Base-by-base conservation (phyloP, 2,797 vertebrate species). In the Hypotaenidia okinawae region DNA sequence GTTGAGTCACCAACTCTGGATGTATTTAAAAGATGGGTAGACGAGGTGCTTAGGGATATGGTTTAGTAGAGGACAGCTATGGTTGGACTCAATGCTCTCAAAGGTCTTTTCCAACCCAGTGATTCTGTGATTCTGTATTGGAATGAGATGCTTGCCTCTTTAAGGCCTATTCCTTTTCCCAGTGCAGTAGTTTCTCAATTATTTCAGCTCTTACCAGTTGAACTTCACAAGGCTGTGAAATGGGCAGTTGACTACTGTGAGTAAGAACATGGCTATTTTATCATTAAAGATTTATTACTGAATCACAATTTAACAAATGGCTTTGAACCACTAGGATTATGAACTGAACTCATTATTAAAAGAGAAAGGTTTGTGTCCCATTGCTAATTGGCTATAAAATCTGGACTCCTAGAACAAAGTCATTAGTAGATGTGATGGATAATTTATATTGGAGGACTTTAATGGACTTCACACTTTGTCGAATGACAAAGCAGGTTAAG, bases 361-460 rank as follows among this genome's bases (percentile, higher is more conserved):
- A 85, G 59, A 51, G 52, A 80, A 78, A 83, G 55, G 54, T 80
- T 94, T 91, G 85, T 69, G 28, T 69, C 39, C 59, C 54, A 41
- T 59, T 67, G 81, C 39, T 89, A 94, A 83, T 64, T 93, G 37
- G 41, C 58, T 74, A 62, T 86, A 94, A 96, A 92, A 85, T 25
- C 35, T 79, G 66, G 54, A 66, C 16, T 82, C 41, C 52, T 43
- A 81, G 67, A 87, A 90, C 35, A 89, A 90, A 91, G 37, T 80
- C 55, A 87, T 89, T 97, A 94, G 76, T 30, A 73, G 47, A 79
- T 52, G 61, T 70, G 52, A 79, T 33, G 27, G 73, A 73, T 51
- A 89, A 88, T 74, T 95, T 85, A 61, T 76, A 74, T 58, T 8
- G 30, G 15, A 52, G 62, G 63, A 81, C 30, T 75, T 90, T 37